These are phyloP conservation scores for Calycopis cecrops DNA, from an alignment of 1,140 invertebrate genomes.

Conservation along the genomic window DNA sequence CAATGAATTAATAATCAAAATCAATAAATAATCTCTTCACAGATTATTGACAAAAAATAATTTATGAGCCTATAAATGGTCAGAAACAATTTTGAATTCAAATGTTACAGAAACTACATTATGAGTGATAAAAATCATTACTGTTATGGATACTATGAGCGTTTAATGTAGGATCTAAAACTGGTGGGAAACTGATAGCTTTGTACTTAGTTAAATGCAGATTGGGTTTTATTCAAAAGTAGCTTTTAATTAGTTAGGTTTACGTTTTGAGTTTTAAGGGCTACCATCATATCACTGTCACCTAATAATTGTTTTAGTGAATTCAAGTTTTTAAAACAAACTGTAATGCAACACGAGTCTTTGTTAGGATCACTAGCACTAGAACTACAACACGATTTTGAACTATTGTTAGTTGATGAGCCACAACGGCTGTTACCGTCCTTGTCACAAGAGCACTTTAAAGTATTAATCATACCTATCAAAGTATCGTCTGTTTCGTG, in stretches of 20 bases:
- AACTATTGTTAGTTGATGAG: slow-evolving; percentile 16
- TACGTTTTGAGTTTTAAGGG: slow-evolving; percentile 49
- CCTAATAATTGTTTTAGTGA: slow-evolving; percentile 56
- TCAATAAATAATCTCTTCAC: not conserved
- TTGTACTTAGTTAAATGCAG: slow-evolving; percentile 62
- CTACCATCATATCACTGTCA: slow-evolving; percentile 47
- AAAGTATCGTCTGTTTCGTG: slow-evolving; percentile 48
- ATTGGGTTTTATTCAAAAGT: slow-evolving; percentile 24
- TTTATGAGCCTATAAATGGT: no score
- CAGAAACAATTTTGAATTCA: no score
- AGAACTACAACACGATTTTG: slow-evolving; percentile 7
- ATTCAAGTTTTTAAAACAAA: slow-evolving; percentile 62
- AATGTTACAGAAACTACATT: no score
- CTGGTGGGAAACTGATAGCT: slow-evolving; percentile 13
- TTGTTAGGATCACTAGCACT: slow-evolving; percentile 8
- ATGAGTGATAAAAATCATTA: no score
- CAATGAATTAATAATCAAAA: no score
- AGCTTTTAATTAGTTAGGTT: slow-evolving; percentile 43
- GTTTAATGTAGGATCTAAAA: no score
- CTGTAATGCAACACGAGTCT: slow-evolving; percentile 59
- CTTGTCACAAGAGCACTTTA: slow-evolving; percentile 44
- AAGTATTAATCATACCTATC: slow-evolving; percentile 35
- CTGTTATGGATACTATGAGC: no score
- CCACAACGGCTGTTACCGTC: slow-evolving; percentile 29
- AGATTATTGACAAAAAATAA: no score